A percentile compares a stretch with the other conserved stretches of the same genome.
Conservation (phyloP, 2,113 vertebrate species). For the Anoura caudifer region DNA sequence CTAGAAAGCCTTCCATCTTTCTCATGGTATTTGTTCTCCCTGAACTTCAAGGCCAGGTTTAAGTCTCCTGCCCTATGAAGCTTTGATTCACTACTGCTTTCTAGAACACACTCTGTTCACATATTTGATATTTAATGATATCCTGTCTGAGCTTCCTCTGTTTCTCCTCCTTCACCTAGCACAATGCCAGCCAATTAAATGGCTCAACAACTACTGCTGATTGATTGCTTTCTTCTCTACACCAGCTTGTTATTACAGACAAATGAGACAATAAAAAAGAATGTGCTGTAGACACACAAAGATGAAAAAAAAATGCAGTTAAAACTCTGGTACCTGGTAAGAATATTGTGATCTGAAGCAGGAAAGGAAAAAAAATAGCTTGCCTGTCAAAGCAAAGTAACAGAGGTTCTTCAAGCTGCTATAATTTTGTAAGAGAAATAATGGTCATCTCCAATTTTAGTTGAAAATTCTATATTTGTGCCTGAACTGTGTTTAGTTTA, state of each 20-base stretch:
- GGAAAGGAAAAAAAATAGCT: not conserved
- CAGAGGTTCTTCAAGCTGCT: not conserved
- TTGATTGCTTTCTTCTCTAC: not conserved
- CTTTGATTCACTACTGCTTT: not conserved
- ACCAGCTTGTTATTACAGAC: not conserved
- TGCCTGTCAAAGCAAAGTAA: conserved; percentile 17
- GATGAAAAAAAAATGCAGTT: not conserved
- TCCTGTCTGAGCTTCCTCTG: not conserved
- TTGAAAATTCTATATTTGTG: conserved; percentile 33
- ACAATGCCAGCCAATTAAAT: not conserved
- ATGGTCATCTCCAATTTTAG: not conserved
- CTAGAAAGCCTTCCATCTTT: not conserved
- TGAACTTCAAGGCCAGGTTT: not conserved
- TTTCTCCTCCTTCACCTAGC: not conserved
- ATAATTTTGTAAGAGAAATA: not conserved
- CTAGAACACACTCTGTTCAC: not conserved
- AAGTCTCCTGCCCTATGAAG: not conserved
- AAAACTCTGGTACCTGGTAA: not conserved
- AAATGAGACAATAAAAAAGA: conserved; percentile 22
- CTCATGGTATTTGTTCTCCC: not conserved
- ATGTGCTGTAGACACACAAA: not conserved
- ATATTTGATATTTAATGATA: not conserved
- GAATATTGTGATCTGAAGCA: not conserved
- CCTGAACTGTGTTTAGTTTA: conserved; percentile 5
- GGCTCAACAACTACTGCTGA: not conserved